A percentile compares a stretch with the other conserved stretches of the same genome.
Evolutionary conservation across 2,888 invertebrate genomes (phyloP).

Genomic region (Drosophila neoperkinsi): DNA sequence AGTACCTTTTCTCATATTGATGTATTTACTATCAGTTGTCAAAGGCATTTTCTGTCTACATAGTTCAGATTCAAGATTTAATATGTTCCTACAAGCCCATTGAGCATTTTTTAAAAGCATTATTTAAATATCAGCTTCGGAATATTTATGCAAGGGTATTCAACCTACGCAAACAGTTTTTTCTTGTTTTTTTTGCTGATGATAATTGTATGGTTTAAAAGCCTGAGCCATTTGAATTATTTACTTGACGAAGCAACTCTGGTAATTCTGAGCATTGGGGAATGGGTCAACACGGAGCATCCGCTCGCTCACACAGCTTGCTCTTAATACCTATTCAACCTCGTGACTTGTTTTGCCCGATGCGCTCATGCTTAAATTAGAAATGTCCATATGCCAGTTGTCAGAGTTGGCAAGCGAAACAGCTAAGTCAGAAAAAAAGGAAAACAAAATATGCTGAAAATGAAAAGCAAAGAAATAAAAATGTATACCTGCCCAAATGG

Average conservation of each 20-base stretch:
- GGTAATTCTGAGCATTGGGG: background rate
- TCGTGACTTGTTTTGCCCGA: constrained; percentile 24
- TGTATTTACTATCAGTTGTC: background rate
- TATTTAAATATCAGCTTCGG: background rate
- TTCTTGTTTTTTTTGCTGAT: constrained; percentile 28
- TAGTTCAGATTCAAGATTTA: background rate
- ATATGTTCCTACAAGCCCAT: background rate
- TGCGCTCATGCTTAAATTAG: constrained; percentile 76
- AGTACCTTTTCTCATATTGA: background rate
- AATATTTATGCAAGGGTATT: background rate
- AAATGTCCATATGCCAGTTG: constrained; percentile 71
- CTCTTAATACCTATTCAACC: constrained; percentile 20
- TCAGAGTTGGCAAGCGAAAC: constrained; percentile 40
- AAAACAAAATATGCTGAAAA: constrained; percentile 26
- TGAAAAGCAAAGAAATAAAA: constrained; percentile 32
- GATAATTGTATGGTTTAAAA: constrained; percentile 63
- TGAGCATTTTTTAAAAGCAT: background rate
- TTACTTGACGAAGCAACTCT: constrained; percentile 34
- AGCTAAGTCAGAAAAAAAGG: constrained; percentile 7
- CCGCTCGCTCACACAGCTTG: constrained; percentile 34
- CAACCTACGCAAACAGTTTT: background rate
- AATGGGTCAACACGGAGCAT: constrained; percentile 17
- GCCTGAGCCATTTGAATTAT: constrained; percentile 30
- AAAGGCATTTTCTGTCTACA: background rate
- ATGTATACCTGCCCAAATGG: constrained; percentile 47